These are phyloP conservation scores for Takifugu ocellatus DNA, from an alignment of 2,797 vertebrate genomes.

Conservation along the genomic window DNA sequence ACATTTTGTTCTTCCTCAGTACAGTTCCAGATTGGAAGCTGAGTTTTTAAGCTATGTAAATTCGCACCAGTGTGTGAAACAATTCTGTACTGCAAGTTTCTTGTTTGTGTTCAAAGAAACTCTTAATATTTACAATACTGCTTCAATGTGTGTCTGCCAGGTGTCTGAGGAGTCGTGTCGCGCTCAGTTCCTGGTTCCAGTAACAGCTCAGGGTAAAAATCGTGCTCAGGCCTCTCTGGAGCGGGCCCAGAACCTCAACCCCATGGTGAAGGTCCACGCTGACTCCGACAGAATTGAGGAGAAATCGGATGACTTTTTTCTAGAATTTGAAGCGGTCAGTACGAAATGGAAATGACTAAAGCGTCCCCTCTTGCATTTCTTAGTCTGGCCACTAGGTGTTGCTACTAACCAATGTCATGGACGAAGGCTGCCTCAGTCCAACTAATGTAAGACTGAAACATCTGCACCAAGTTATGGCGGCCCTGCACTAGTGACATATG, in stretches of 20 bases:
- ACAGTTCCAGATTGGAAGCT: too few relatives aligned
- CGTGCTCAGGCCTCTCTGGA: slow-evolving; percentile 87
- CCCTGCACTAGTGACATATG: background rate
- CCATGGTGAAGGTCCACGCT: slow-evolving; percentile 91
- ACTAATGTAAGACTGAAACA: slow-evolving; percentile 5
- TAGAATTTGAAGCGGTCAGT: slow-evolving; percentile 91
- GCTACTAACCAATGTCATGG: background rate
- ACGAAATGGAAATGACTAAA: too few relatives aligned
- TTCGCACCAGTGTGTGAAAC: too few relatives aligned
- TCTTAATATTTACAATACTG: too few relatives aligned
- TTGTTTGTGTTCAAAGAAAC: background rate
- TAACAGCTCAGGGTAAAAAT: slow-evolving; percentile 80
- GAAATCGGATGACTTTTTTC: slow-evolving; percentile 86
- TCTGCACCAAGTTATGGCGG: background rate
- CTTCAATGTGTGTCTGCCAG: slow-evolving; percentile 53
- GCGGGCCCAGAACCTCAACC: slow-evolving; percentile 92
- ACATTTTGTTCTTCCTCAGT: too few relatives aligned
- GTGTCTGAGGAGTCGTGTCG: slow-evolving; percentile 82
- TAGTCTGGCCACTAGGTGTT: slow-evolving; percentile 55
- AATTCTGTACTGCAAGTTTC: background rate
- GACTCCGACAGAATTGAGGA: slow-evolving; percentile 76
- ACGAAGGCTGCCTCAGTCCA: background rate
- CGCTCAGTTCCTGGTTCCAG: slow-evolving; percentile 89
- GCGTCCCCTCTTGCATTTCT: background rate
- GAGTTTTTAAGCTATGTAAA: too few relatives aligned